Conservation (phyloP, 2,797 vertebrate species). For the Chloroceryle amazona region DNA sequence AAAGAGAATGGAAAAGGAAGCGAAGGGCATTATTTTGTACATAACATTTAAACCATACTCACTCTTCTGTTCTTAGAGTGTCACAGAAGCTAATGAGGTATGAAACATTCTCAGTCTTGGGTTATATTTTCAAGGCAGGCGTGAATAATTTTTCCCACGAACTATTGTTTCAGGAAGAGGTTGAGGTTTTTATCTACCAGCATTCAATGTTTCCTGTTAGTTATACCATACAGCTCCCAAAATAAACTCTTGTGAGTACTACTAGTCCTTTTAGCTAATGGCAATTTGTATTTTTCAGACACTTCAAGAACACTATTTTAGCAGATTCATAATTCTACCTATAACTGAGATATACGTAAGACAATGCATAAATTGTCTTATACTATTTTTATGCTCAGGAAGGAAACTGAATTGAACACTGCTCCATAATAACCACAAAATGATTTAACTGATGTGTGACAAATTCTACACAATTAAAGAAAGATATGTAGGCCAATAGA, state of each 20-base stretch:
- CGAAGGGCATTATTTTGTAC: not conserved
- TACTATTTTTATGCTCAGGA: constrained; percentile 52
- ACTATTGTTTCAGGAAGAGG: constrained; percentile 19
- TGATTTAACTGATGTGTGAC: not conserved
- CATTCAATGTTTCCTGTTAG: constrained; percentile 10
- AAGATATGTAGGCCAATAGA: not conserved
- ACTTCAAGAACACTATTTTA: constrained; percentile 33
- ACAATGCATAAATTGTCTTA: not conserved
- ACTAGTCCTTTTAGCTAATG: constrained; percentile 13
- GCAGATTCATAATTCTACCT: constrained; percentile 20
- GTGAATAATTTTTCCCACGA: constrained; percentile 20
- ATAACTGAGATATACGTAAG: not conserved
- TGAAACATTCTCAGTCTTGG: not conserved
- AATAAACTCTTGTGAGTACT: constrained; percentile 33
- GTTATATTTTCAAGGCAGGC: constrained; percentile 5
- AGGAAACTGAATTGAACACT: constrained; percentile 6
- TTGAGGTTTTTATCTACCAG: constrained; percentile 8
- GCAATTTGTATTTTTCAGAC: constrained; percentile 47
- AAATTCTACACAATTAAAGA: constrained; percentile 18
- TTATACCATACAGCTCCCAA: constrained; percentile 19
- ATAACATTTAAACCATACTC: not conserved
- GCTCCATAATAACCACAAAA: not conserved
- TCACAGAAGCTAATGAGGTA: not conserved
- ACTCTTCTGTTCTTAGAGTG: not conserved
- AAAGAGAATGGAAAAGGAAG: not conserved